phyloP scores from a whole-genome alignment of 2,797 vertebrate species.

The Pterois miles region DNA sequence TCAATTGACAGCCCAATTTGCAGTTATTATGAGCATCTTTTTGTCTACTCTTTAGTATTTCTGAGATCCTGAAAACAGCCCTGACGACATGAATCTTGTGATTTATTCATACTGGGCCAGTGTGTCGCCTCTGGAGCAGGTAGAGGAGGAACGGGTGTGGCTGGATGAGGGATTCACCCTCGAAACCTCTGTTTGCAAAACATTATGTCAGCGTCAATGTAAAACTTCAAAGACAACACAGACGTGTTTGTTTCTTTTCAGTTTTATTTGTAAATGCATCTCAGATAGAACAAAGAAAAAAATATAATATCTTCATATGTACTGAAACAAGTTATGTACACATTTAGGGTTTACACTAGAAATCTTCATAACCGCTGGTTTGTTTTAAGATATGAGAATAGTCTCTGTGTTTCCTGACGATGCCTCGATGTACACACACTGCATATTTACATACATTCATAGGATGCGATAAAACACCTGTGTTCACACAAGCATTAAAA shows the following conservation, averaged over 20 bases:
- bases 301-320: conserved; percentile 82
- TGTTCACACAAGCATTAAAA: conserved; percentile 86
- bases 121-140: no score
- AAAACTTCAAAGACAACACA: not conserved
- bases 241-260: conserved; percentile 72
- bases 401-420: conserved; percentile 75
- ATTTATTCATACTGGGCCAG: no score
- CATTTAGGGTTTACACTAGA: conserved; percentile 87
- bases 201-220: not conserved
- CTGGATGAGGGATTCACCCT: no score
- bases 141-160: no score
- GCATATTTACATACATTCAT: conserved; percentile 99
- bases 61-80: no score
- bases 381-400: conserved; percentile 84
- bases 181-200: no score
- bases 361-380: conserved; percentile 86
- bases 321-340: conserved; percentile 92
- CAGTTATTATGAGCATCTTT: no score
- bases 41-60: no score
- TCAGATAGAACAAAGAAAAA: conserved; percentile 90
- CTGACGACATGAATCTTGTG: no score
- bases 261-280: conserved; percentile 98
- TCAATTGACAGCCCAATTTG: no score
- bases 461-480: conserved; percentile 91
- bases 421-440: conserved; percentile 85